Base-by-base conservation (phyloP, 2,113 vertebrate species). In the Carettochelys insculpta region DNA sequence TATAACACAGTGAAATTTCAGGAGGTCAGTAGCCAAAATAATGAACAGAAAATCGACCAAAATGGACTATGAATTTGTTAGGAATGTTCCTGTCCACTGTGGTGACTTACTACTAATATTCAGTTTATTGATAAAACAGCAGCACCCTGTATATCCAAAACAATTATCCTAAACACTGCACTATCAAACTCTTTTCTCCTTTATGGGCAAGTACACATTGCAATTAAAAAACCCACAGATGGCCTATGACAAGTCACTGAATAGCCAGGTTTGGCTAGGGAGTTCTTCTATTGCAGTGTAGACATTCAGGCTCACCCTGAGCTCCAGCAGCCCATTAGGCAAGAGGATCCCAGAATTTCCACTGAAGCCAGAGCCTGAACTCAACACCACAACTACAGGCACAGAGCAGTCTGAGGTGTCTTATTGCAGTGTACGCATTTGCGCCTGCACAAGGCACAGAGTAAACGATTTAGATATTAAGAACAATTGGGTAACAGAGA, bases 41-140 rank as follows among this genome's bases (percentile, higher is more conserved):
- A n/a, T n/a, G n/a, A n/a, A 50, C 48, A 50, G 11, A 14, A 50
- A 50, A 13, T 50, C 4, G 48, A 50, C 48, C 48, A 10, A 50
- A 50, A 13, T 3, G 48, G 48, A 50, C 48, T 14, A 50, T 50
- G 48, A 50, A 50, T 50, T 50, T 50, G 48, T 11, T 14, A 50
- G 48, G n/a, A n/a, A n/a, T n/a, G 11, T 50, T 14, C 48, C 11
- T 50, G 14, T 24, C 10, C 0, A 0, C 0, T 6, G 31, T 51
- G 17, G 25, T 3, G 20, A 52, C 3, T 11, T 41, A 31, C 9
- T 4, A 34, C 19, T 50, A 11, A 73, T 83, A 29, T 3, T 11
- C 29, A 38, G 77, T 43, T 50, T 13, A n/a, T 83, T 50, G 75
- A 80, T 41, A 7, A n/a, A 43, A 22, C 6, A 10, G 11, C 43